These are phyloP conservation scores for Gambusia affinis DNA, from an alignment of 2,113 vertebrate genomes.

Conservation along the genomic window DNA sequence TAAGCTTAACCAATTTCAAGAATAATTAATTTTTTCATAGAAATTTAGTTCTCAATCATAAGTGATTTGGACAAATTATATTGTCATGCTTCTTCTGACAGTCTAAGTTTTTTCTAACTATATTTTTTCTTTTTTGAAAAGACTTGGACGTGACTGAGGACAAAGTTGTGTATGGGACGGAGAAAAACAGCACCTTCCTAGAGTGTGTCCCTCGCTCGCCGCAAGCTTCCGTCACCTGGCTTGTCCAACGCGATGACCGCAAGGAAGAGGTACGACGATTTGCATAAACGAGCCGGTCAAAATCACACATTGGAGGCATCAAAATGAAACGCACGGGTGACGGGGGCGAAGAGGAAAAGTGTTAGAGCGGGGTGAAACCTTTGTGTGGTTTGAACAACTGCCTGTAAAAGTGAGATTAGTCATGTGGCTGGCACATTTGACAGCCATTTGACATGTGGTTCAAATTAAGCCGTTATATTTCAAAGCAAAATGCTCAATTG, in stretches of 20 bases:
- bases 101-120: background rate
- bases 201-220: conserved; percentile 91
- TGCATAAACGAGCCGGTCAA: background rate
- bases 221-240: conserved; percentile 88
- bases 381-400: conserved; percentile 20
- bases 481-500: conserved; percentile 44
- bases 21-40: background rate
- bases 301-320: background rate
- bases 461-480: conserved; percentile 58
- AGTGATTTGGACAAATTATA: background rate
- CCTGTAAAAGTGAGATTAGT: conserved; percentile 36
- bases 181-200: conserved; percentile 94
- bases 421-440: conserved; percentile 50
- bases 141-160: conserved; percentile 79
- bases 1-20: background rate
- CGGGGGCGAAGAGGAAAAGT: background rate
- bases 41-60: background rate
- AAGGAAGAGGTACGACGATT: conserved; percentile 84
- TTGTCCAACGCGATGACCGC: conserved; percentile 83
- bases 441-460: conserved; percentile 62
- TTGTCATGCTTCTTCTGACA: background rate
- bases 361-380: conserved; percentile 4
- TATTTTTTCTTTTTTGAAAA: conserved; percentile 49
- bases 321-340: background rate
- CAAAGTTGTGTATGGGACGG: conserved; percentile 85